Conservation (phyloP, 2,888 invertebrate species). For the Oligia fasciuncula region DNA sequence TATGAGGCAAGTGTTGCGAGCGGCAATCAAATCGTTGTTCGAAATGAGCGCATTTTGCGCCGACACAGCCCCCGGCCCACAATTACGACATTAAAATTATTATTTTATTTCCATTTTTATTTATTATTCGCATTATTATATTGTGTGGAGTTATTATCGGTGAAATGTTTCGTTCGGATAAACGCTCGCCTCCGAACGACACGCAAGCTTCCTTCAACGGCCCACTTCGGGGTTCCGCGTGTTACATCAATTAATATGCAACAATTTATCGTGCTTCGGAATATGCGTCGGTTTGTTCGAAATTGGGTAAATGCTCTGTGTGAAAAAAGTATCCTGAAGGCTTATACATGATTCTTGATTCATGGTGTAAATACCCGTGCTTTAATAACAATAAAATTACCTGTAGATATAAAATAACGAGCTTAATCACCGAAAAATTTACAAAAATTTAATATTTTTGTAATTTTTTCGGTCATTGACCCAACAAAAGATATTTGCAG, state of each 20-base stretch:
- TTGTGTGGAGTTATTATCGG: conserved; percentile 90
- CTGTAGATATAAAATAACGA: background rate
- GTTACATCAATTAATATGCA: conserved; percentile 54
- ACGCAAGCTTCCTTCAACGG: conserved; percentile 82
- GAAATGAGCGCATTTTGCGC: conserved; percentile 82
- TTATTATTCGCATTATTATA: conserved; percentile 91
- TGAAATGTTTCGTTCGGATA: conserved; percentile 90
- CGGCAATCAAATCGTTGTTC: conserved; percentile 83
- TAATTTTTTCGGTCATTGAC: no score
- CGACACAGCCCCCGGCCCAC: conserved; percentile 83
- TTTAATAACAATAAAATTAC: conserved; percentile 3
- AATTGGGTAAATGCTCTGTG: conserved; percentile 23
- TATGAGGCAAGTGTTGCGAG: conserved; percentile 77
- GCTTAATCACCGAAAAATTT: background rate
- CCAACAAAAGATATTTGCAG: conserved; percentile 19
- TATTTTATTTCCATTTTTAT: conserved; percentile 90
- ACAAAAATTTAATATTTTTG: conserved; percentile 13
- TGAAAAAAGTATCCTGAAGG: conserved; percentile 17
- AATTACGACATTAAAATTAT: conserved; percentile 90
- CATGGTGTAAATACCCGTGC: background rate
- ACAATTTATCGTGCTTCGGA: conserved; percentile 40
- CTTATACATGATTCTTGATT: conserved; percentile 15
- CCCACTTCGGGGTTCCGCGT: conserved; percentile 78
- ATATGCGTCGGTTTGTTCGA: conserved; percentile 23
- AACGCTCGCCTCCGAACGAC: conserved; percentile 84